Base-by-base conservation (phyloP, 2,113 vertebrate species). In the Epinephelus cyanopodus region DNA sequence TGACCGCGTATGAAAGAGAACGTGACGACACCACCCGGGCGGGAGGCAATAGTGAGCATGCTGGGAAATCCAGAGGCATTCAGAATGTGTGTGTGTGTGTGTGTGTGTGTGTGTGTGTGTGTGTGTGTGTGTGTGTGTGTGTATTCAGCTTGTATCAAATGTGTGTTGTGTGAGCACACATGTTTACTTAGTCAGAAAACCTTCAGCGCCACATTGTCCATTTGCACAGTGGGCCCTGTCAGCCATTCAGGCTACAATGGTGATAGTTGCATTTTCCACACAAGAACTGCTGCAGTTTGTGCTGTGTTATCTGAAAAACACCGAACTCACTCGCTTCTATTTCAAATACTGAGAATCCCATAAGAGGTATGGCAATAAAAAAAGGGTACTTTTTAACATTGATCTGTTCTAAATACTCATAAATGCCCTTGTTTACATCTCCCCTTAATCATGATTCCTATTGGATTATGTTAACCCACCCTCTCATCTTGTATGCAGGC, bases 51-150 rank as follows among this genome's bases (percentile, higher is more conserved):
- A 19, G 80, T 58, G 71, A 73, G 78, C 86, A 92, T 92, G 91
- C 91, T 93, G 90, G 86, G 90, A 87, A 90, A 90, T 92, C 81
- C 63, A 88, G 82, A 88, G 86, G 82, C 84, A 73, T 77, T 82
- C 47, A 33, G 77, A 83, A 33, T 72, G 79, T 74, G 76, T 88
- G 68, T 71, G 70, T 72, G 53, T 42, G 25, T 42, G 10, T 56
- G 15, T 29, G 18, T 62, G 39, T 52, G 47, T 27, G 63, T 29
- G 45, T 33, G 37, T 23, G 39, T 39, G 39, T 39, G 39, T 39
- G 39, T 39, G 39, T 39, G 39, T 39, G 5, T 39, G 39, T 48
- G 23, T 50, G 23, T 63, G 39, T 68, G 23, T 62, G 33, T 66
- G 39, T 18, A 23, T 73, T 80, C 18, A 27, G 33, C 39, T 60